A percentile compares a stretch with the other conserved stretches of the same genome.
Conservation (phyloP, 2,888 invertebrate species). For the Nomada goodeniana region DNA sequence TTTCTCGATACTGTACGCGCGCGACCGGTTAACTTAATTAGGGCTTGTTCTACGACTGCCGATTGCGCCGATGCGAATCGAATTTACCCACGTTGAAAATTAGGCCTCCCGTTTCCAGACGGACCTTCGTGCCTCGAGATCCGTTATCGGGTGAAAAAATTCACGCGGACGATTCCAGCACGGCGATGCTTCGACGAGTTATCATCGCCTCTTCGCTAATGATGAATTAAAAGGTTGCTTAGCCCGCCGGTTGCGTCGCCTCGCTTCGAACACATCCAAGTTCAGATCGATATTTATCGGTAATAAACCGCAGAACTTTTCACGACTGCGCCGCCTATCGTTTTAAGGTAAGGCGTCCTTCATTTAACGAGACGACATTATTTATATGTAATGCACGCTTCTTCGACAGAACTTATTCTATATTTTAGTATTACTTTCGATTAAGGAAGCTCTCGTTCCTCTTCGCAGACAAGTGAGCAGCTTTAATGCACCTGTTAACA, state of each 20-base stretch:
- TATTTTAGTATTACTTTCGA: too few species aligned
- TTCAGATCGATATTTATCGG: constrained; percentile 54
- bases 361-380: constrained; percentile 29
- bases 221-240: constrained; percentile 26
- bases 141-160: neutral
- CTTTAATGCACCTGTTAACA: too few species aligned
- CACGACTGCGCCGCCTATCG: constrained; percentile 38
- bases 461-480: too few species aligned
- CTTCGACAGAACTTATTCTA: neutral
- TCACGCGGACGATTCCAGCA: neutral
- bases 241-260: neutral
- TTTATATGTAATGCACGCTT: constrained; percentile 20
- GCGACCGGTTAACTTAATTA: constrained; percentile 82
- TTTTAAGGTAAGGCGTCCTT: constrained; percentile 25
- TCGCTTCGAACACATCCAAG: neutral
- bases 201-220: neutral
- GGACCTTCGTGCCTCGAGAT: neutral
- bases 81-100: constrained; percentile 53
- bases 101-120: constrained; percentile 9
- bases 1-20: constrained; percentile 78
- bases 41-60: constrained; percentile 81
- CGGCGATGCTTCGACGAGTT: too few species aligned
- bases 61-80: constrained; percentile 75
- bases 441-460: too few species aligned
- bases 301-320: constrained; percentile 37